Base-by-base conservation (phyloP, 2,888 invertebrate species). In the Phortica magna region DNA sequence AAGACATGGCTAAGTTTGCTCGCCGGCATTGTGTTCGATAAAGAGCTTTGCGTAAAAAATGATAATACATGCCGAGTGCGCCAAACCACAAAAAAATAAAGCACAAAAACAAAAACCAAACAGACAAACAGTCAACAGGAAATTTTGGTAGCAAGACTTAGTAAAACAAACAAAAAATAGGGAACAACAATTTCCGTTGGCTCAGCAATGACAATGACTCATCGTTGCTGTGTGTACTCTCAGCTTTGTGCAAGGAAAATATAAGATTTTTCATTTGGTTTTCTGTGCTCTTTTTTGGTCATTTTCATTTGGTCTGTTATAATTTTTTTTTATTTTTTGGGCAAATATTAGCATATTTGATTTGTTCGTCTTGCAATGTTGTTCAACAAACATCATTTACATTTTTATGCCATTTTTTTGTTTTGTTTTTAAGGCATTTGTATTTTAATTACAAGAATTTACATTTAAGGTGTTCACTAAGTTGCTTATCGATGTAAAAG, bases 321-420 rank as follows among this genome's bases (percentile, higher is more conserved):
- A 9, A n/a, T 55, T 55, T n/a, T 55, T 55, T 55, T 55, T 10
- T 55, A 10, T 55, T 31, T 31, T 64, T 64, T 2, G 31, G 31
- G 31, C 61, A 67, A 74, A 57, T 22, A 88, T 87, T 88, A 86
- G 89, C 87, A 89, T 88, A 88, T 79, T 83, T 83, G 80, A 88
- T 86, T 88, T 76, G 76, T 53, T 71, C 78, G 74, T 75, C 74
- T 31, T 31, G 31, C 31, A 78, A 65, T 76, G 78, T 79, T 73
- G 73, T 79, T 74, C 73, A 75, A 64, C 78, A 84, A 85, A 81
- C 78, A 79, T 72, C 78, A 82, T 80, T 81, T 78, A 80, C 82
- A 82, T 85, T 80, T 84, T 81, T 80, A 83, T 80, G 84, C 82
- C 61, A 61, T 41, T 73, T 55, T 73, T 19, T 71, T 71, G 55